A percentile compares a stretch with the other conserved stretches of the same genome.
Conservation (phyloP, 2,113 vertebrate genomes). For the Muntiacus reevesi region DNA sequence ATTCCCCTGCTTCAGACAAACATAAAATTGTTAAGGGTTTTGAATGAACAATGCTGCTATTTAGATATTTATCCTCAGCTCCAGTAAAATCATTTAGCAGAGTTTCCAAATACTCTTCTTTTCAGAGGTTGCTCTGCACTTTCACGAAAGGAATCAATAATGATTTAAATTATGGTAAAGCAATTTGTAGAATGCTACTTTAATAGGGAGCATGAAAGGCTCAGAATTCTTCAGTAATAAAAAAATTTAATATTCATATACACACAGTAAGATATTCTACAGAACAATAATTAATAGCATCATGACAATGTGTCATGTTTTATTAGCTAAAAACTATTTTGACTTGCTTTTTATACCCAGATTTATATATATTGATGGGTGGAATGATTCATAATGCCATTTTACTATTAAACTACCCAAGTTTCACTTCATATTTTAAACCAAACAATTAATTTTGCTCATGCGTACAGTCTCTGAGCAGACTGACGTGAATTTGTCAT, state of each 20-base stretch:
- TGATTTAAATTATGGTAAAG: constrained; percentile 38
- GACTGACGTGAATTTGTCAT: constrained; percentile 63
- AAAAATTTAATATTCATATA: constrained; percentile 24
- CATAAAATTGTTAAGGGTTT: not conserved
- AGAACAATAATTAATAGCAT: constrained; percentile 47
- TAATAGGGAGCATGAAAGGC: not conserved
- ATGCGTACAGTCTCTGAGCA: not conserved
- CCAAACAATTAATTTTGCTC: constrained; percentile 51
- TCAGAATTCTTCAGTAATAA: not conserved
- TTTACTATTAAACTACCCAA: constrained; percentile 46
- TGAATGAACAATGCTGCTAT: not conserved
- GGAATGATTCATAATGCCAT: constrained; percentile 57
- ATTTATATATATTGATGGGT: constrained; percentile 16
- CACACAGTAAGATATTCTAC: constrained; percentile 3
- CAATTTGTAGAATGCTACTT: not conserved
- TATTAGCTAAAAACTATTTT: constrained; percentile 67
- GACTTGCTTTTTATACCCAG: constrained; percentile 45
- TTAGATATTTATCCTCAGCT: not conserved
- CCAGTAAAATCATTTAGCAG: not conserved
- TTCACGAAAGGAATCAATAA: constrained; percentile 6
- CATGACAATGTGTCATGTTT: constrained; percentile 56
- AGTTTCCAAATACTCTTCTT: not conserved
- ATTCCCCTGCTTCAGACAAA: not conserved
- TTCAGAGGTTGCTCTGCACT: not conserved
- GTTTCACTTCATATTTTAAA: constrained; percentile 53